Base-by-base conservation (phyloP, 1,140 invertebrate genomes). In the Diorhabda carinulata region DNA sequence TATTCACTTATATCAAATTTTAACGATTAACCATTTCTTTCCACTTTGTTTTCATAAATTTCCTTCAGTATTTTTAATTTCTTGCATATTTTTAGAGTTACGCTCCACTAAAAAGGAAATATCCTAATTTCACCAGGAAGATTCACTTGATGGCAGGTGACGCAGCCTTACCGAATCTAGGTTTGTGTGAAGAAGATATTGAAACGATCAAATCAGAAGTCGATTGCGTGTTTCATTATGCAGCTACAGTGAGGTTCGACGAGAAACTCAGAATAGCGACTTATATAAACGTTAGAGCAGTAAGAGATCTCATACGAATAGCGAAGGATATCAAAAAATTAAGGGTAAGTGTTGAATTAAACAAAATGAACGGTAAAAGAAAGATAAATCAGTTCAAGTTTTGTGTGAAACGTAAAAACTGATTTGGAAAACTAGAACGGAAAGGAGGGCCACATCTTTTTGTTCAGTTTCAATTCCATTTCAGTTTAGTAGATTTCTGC, bases 201-300 rank as follows among this genome's bases (percentile, higher is more conserved):
- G 83, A 87, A 65, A 82, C 82, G 42, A 77, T 91, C 2, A 83
- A 84, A n/a, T 81, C 86, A 52, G 86, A 90, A 79, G 87, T 89
- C 0, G 64, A 70, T 45, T 70, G 66, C 25, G 70, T 81, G 8
- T 72, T 91, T 78, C 89, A 91, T 70, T 85, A 84, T 0, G 89
- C 89, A 0, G 90, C 90, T 0, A 90, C 89, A 0, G 87, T 91
- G 0, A 84, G 86, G 73, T 91, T 91, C 69, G 88, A 91, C 76
- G 90, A 92, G 74, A 86, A 88, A 47, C 78, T 92, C 4, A 84
- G 85, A 70, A 79, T 85, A 0, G 90, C 90, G 0, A 81, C 91
- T 2, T 81, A 84, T 5, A 89, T 89, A 61, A 93, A 92, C 73
- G 88, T 92, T 9, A 81, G 86, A 67, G 88, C 87, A 3, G 87